phyloP scores from a whole-genome alignment of 2,797 vertebrate genomes.

The Myotis myotis region DNA sequence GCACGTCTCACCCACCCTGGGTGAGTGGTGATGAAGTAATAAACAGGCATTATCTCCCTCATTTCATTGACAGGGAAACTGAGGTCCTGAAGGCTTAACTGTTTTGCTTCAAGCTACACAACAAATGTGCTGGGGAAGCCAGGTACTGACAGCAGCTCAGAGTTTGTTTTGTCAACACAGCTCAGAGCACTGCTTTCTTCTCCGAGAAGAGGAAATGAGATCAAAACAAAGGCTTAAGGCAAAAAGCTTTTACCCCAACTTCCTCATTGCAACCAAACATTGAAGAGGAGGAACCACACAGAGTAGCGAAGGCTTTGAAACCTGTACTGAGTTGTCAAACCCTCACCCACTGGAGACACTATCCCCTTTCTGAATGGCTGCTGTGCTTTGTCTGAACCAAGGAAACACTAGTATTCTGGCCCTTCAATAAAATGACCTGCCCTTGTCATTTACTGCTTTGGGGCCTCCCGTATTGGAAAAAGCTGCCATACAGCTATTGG shows the following conservation, averaged over 20 bases:
- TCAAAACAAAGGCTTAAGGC: constrained; percentile 34
- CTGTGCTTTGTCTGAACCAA: background rate
- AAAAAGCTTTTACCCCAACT: constrained; percentile 25
- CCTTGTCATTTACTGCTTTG: background rate
- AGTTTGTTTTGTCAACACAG: background rate
- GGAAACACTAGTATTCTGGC: background rate
- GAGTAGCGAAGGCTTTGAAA: background rate
- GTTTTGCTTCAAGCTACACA: background rate
- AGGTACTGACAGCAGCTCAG: background rate
- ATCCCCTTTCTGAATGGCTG: background rate
- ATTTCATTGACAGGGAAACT: background rate
- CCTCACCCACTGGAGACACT: background rate
- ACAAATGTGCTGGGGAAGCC: background rate
- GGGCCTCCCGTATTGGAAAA: background rate
- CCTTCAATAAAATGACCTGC: background rate
- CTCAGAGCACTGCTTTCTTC: background rate
- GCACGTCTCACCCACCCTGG: rapidly evolving
- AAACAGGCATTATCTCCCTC: background rate
- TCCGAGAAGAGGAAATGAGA: constrained; percentile 31
- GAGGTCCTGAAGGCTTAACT: background rate
- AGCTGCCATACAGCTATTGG: background rate
- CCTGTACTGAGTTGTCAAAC: background rate
- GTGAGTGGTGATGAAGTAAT: background rate
- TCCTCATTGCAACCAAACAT: background rate
- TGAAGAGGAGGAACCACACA: background rate